Evolutionary conservation across 1,140 invertebrate genomes (phyloP).

Genomic region (Acarapis woodi): DNA sequence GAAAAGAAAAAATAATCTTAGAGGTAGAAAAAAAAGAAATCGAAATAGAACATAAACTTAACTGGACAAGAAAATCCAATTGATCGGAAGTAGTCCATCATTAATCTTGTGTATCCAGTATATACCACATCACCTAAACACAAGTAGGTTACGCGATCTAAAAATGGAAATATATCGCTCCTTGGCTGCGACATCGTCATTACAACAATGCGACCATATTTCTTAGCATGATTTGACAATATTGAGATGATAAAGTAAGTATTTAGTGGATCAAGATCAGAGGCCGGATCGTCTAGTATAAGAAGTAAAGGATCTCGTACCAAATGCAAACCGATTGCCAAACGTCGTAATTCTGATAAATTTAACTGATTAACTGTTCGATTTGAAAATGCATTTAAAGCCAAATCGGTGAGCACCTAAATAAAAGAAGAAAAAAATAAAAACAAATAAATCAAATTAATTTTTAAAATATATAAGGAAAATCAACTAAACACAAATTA

Average conservation of each 20-base stretch:
- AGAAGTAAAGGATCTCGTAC: conserved; percentile 67
- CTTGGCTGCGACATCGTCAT: conserved; percentile 70
- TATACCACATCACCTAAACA: conserved; percentile 70
- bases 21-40: conserved; percentile 73
- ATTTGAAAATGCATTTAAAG: conserved; percentile 52
- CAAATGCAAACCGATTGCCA: conserved; percentile 56
- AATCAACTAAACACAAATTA: too few species aligned
- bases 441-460: too few species aligned
- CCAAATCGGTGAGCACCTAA: conserved; percentile 62
- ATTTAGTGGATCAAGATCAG: conserved; percentile 60
- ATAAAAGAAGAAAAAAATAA: too few species aligned
- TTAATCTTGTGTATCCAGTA: conserved; percentile 47
- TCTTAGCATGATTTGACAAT: conserved; percentile 62
- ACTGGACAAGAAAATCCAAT: conserved; percentile 73
- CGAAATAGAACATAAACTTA: too few species aligned
- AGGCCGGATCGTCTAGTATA: conserved; percentile 61
- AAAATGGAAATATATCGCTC: conserved; percentile 68
- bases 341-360: conserved; percentile 45
- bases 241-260: conserved; percentile 74
- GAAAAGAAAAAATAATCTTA: conserved; percentile 24
- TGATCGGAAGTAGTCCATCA: conserved; percentile 59
- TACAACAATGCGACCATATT: conserved; percentile 55
- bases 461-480: too few species aligned
- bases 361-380: conserved; percentile 43
- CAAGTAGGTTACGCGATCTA: conserved; percentile 46